phyloP scores from a whole-genome alignment of 2,113 vertebrate species.

The Ailurus styani region DNA sequence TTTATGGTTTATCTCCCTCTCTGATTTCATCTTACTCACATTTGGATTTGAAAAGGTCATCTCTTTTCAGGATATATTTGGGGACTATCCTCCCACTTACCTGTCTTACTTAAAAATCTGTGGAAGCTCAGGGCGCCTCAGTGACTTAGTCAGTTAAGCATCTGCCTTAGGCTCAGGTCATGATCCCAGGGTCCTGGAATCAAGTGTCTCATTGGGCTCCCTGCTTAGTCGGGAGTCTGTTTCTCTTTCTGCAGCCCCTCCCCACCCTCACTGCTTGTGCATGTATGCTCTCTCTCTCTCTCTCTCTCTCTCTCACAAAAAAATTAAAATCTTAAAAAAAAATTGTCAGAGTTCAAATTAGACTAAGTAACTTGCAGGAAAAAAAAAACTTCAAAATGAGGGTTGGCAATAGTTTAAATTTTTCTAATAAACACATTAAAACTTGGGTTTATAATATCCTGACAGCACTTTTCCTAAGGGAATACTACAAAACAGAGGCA shows the following conservation, averaged over 20 bases:
- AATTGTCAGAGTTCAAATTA: neutral
- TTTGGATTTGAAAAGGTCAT: neutral
- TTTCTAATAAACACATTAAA: slow-evolving; percentile 8
- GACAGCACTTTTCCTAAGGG: neutral
- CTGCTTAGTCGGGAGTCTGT: too few relatives aligned
- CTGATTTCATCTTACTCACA: neutral
- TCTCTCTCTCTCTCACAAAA: too few relatives aligned
- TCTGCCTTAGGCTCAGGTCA: too few relatives aligned
- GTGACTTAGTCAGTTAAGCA: too few relatives aligned
- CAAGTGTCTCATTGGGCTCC: too few relatives aligned
- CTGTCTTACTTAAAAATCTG: neutral
- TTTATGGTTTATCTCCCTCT: neutral
- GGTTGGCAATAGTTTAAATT: neutral
- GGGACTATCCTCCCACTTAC: neutral
- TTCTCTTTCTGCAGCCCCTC: too few relatives aligned
- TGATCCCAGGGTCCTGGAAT: too few relatives aligned
- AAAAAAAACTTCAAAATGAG: neutral
- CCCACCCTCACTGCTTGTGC: too few relatives aligned
- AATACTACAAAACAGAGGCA: neutral
- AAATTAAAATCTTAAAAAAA: neutral
- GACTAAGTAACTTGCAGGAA: neutral
- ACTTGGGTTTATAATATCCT: neutral
- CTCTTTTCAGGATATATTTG: neutral
- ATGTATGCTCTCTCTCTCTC: too few relatives aligned
- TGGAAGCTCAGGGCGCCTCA: neutral